These are phyloP conservation scores for Polyodon spathula DNA, from an alignment of 2,113 vertebrate genomes.

Conservation along the genomic window DNA sequence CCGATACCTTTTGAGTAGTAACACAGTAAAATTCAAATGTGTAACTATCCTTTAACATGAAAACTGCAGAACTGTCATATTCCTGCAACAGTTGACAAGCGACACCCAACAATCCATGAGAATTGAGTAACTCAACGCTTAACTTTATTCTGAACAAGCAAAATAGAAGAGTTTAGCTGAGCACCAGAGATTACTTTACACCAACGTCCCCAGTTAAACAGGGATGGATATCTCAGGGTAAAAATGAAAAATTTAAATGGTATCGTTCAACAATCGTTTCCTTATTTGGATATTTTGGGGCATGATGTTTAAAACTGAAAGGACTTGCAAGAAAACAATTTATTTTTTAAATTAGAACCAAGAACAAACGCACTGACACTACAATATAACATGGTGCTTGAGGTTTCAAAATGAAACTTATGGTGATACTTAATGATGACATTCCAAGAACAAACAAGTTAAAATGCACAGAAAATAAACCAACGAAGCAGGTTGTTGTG, in stretches of 20 bases:
- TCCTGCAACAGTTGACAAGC: constrained; percentile 41
- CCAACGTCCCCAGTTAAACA: constrained; percentile 23
- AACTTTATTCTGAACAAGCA: constrained; percentile 52
- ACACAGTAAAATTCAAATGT: constrained; percentile 33
- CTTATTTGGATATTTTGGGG: constrained; percentile 52
- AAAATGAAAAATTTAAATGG: constrained; percentile 36
- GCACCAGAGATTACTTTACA: constrained; percentile 30
- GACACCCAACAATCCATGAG: constrained; percentile 56
- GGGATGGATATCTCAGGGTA: constrained; percentile 41
- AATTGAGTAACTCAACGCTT: constrained; percentile 55
- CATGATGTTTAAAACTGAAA: constrained; percentile 6
- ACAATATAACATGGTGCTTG: too few relatives aligned
- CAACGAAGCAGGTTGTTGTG: too few relatives aligned
- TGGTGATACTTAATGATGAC: too few relatives aligned
- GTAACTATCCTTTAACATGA: constrained; percentile 49
- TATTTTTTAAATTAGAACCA: too few relatives aligned
- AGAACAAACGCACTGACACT: too few relatives aligned
- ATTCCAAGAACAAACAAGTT: too few relatives aligned
- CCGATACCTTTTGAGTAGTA: constrained; percentile 33
- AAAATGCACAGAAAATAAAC: too few relatives aligned
- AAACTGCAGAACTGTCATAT: constrained; percentile 50
- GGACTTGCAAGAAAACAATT: neutral
- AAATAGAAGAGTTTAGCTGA: constrained; percentile 31
- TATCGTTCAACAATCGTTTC: constrained; percentile 28
- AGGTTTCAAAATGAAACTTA: too few relatives aligned